Base-by-base conservation (phyloP, 92 coral and sea anemone species). In the Porites rus region DNA sequence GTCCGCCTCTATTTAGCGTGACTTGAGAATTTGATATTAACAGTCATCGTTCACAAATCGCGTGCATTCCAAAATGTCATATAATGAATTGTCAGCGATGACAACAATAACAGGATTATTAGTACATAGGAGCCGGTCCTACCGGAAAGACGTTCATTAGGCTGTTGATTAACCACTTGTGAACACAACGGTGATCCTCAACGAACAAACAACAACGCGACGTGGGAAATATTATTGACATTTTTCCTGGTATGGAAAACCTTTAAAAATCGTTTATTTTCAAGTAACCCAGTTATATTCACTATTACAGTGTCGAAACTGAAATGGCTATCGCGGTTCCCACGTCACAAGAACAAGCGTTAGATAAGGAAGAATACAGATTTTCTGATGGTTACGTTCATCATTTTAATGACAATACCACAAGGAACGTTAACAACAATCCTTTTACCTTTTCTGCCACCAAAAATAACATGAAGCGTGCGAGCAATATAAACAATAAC, bases 401-500 rank as follows among this genome's bases (percentile, higher is more conserved):
- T 38, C 14, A 52, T 8, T 4, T 6, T 7, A 60, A 76, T 28
- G 62, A 76, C 51, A 54, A 54, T 31, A 28, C 75, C 56, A n/a
- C 58, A 17, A 22, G 9, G 16, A 58, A 63, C 51, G 3, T n/a
- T 51, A 67, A 52, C 6, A 74, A 46, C n/a, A 63, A 58, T n/a
- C 54, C 51, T 58, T 71, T 51, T 28, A 43, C 65, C 3, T 19
- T 70, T 58, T 31, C 86, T 7, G 13, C 59, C 77, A 10, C 38
- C 60, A 65, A 53, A 69, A 63, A 78, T 62, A 25, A 52, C 68
- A 21, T 20, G 75, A 74, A 79, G 74, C 74, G 74, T 50, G 24
- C 84, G 54, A 63, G 54, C 51, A 77, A 62, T 14, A 66, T 79
- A 24, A 52, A 51, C 84, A 79, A 71, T 43, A 81, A 71, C 75